phyloP scores from a whole-genome alignment of 2,888 invertebrate species.

The Protodeltote pygarga region DNA sequence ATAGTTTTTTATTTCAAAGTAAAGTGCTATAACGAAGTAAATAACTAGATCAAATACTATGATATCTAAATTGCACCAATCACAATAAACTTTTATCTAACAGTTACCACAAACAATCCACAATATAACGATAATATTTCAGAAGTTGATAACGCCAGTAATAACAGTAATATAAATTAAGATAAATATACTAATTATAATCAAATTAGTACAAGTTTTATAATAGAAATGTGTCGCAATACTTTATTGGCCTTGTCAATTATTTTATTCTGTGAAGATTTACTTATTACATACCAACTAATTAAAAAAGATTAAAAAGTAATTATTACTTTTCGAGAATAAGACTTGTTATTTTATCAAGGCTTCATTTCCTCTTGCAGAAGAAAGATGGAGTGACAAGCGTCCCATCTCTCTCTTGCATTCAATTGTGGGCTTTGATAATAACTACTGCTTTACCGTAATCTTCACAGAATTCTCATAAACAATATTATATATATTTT shows the following conservation, averaged over 20 bases:
- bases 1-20: too few species aligned
- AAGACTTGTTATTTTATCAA: too few species aligned
- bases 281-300: not conserved
- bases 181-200: too few species aligned
- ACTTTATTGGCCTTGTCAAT: conserved; percentile 20
- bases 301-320: not conserved
- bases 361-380: not conserved
- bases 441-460: not conserved
- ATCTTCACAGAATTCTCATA: conserved; percentile 12
- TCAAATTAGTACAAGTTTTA: too few species aligned
- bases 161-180: too few species aligned
- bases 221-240: not conserved
- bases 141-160: conserved; percentile 31
- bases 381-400: not conserved
- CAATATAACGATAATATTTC: too few species aligned
- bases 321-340: not conserved
- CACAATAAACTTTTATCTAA: too few species aligned
- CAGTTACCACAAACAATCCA: too few species aligned
- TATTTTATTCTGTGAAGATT: conserved; percentile 5
- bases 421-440: not conserved
- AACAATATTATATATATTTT: too few species aligned
- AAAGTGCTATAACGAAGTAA: too few species aligned
- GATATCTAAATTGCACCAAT: too few species aligned
- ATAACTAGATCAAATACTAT: too few species aligned
- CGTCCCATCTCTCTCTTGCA: conserved; percentile 1